phyloP scores from a whole-genome alignment of 2,797 vertebrate species.

The Dromococcyx pavoninus region DNA sequence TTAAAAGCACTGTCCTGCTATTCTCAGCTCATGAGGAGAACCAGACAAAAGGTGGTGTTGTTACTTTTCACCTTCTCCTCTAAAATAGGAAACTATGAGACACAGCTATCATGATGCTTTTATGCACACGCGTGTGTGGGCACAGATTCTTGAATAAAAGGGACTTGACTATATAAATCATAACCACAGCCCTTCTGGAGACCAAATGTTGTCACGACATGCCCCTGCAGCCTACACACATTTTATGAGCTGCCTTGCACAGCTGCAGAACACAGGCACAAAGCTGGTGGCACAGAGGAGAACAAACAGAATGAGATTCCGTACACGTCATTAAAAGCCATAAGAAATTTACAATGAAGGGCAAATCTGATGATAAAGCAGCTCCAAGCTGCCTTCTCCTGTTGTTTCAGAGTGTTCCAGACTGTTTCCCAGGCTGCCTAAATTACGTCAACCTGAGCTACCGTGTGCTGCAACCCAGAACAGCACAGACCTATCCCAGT shows the following conservation, averaged over 20 bases:
- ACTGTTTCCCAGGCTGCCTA: neutral
- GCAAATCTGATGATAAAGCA: neutral
- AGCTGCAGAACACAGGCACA: neutral
- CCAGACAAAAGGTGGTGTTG: neutral
- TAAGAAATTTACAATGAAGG: neutral
- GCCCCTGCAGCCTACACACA: neutral
- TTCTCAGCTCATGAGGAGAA: neutral
- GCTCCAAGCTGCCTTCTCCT: neutral
- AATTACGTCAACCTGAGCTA: neutral
- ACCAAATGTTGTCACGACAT: neutral
- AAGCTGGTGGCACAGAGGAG: neutral
- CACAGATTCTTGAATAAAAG: neutral
- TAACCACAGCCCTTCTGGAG: neutral
- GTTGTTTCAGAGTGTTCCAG: neutral
- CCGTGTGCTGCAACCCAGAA: neutral
- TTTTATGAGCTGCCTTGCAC: neutral
- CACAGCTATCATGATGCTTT: too few species aligned
- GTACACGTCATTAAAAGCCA: neutral
- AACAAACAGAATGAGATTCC: neutral
- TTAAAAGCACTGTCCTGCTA: neutral
- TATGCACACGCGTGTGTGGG: accelerated
- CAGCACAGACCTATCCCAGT: neutral
- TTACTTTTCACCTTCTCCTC: neutral
- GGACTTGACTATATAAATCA: neutral
- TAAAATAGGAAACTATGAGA: neutral